Base-by-base conservation (phyloP, 92 coral and sea anemone genomes). In the Galaxea fascicularis region DNA sequence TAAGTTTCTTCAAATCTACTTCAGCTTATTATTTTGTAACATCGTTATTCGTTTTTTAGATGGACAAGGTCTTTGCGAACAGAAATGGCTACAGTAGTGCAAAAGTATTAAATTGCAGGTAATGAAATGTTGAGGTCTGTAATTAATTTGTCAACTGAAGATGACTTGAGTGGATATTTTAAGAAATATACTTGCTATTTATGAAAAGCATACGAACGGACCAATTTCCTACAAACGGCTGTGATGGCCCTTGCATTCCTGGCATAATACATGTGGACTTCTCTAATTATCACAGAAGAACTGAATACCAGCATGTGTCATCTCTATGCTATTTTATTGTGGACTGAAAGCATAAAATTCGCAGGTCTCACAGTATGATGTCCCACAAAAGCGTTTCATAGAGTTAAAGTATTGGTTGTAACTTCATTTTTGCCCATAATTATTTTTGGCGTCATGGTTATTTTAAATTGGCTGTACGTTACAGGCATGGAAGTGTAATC, bases 401-500 rank as follows among this genome's bases (percentile, higher is more conserved):
- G n/a, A n/a, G n/a, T n/a, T n/a, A n/a, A n/a, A n/a, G n/a, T n/a
- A n/a, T n/a, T n/a, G n/a, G n/a, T n/a, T n/a, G n/a, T n/a, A n/a
- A n/a, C n/a, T n/a, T n/a, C n/a, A n/a, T n/a, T n/a, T n/a, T n/a
- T n/a, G n/a, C n/a, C n/a, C 24, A 15, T 6, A 1, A 56, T 56
- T 1, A 1, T 56, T 56, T 5, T 56, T 0, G 4, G 62, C 41
- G 41, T 6, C 2, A 35, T 6, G 41, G 41, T 6, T 27, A 26
- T 10, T 1, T 8, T 15, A 26, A 65, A 27, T 65, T 65, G 4
- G 11, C 41, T 10, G 24, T 10, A 8, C 10, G 39, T 46, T 71
- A 17, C 17, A 71, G 76, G 8, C 45, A 54, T 71, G 76, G 76
- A 44, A 71, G 76, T 46, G n/a, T 68, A 24, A 68, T 68, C 16